phyloP scores from a whole-genome alignment of 2,888 invertebrate species.

The Spisula subtruncata region DNA sequence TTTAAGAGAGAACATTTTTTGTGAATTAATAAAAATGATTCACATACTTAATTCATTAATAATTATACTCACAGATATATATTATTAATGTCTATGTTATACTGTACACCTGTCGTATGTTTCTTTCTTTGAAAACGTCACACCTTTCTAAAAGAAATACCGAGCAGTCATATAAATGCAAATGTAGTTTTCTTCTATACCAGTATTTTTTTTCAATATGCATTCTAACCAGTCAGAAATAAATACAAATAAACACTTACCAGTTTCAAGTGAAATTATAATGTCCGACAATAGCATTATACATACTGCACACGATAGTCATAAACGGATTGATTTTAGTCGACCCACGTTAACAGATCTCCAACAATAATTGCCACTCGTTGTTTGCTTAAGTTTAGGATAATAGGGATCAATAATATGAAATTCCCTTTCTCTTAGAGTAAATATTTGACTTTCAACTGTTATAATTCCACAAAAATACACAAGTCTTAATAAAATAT shows the following conservation, averaged over 20 bases:
- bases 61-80: too few relatives aligned
- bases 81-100: too few relatives aligned
- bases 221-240: background rate
- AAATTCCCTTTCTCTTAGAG: slow-evolving; percentile 4
- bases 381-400: background rate
- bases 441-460: slow-evolving; percentile 1
- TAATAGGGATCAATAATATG: slow-evolving; percentile 4
- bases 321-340: background rate
- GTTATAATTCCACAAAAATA: slow-evolving; percentile 22
- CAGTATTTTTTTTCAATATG: background rate
- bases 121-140: background rate
- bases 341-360: background rate
- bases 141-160: background rate
- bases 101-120: background rate
- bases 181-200: background rate
- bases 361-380: background rate
- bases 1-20: background rate
- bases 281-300: background rate
- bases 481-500: background rate
- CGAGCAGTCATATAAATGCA: background rate
- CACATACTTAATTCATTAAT: too few relatives aligned
- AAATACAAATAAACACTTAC: background rate
- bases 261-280: background rate
- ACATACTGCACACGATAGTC: background rate
- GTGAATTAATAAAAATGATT: background rate